Evolutionary conservation across 2,797 vertebrate species (phyloP), one percentile per base, ranked within the genome.

Genomic region (Graptemys geographica): DNA sequence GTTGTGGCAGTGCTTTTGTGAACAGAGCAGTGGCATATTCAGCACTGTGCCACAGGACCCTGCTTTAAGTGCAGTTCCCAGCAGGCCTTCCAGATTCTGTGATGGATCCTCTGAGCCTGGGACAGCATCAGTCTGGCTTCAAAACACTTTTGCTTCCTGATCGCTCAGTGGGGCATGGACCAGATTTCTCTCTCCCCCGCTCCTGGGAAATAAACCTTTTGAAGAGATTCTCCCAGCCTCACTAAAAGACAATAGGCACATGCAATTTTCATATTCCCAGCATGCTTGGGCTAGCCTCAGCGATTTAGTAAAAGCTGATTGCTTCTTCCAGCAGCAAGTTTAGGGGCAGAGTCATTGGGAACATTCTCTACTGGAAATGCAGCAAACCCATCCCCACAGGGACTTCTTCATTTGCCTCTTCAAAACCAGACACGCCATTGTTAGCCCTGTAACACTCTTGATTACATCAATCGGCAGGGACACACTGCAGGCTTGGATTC

Each of bases 181-280:
- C 56, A 28, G 44, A 81, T 82, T 88, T 81, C 82, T 82, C 81
- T 33, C 6, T 11, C 69, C 8, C n/a, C 18, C 2, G 41, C 74
- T 86, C 84, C 79, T 3, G 1, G 81, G 72, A 84, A 16, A 55
- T 1, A 25, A 59, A 79, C 79, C 28, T 78, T 95, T 90, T 82
- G 87, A 81, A 89, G 82, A 56, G 81, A 92, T 6, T 93, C 12
- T 1, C 86, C 87, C 91, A 62, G 82, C 56, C 84, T 81, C 76
- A 79, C 84, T 91, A 78, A 94, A 93, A 94, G 49, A 16, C 47
- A 65, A 51, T 23, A 49, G 62, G 62, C 90, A 83, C 80, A 87
- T 88, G 83, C 94, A 94, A 92, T 95, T 85, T 95, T 95, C 85
- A 84, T 81, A 86, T n/a, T 83, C 82, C 80, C 90, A 62, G 44